Base-by-base conservation (phyloP, 64 coral and sea anemone genomes). In the Montipora sp. region DNA sequence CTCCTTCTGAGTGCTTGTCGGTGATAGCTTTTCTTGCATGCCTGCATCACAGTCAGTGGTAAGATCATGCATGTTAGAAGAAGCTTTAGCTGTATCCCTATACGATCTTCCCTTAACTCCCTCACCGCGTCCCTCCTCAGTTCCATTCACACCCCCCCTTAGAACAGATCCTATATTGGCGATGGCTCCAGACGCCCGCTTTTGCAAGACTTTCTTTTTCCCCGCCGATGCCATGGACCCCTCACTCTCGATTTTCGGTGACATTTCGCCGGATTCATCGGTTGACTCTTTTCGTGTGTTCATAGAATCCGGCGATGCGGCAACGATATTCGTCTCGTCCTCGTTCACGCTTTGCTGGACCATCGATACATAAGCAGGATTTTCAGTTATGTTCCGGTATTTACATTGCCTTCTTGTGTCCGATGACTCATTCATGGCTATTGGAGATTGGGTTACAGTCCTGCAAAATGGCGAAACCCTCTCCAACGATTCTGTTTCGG, bases 21-120 rank as follows among this genome's bases (percentile, higher is more conserved):
- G 82, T n/a, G 82, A 85, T 44, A 85, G 61, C 73, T 98, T 98
- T 12, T 93, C 87, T 71, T 98, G 95, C 95, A 94, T 98, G 73
- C 95, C 95, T 94, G 87, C 48, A 97, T 65, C 59, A 12, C 75
- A 80, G 51, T 81, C 24, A 82, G 79, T 18, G 71, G 82, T 66
- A 23, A 85, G 47, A 85, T 85, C 82, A 49, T 48, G 44, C 65
- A 47, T 70, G 15, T 71, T 72, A 85, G 65, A 70, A 16, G 61
- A 71, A 43, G 36, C 82, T 46, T 85, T 85, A 11, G 63, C 2
- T 85, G 65, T 0, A 85, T 85, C 48, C 44, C 45, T 85, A 49
- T 61, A 71, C 63, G 65, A 48, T 72, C 82, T 72, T 47, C 60
- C 65, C 59, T 46, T 46, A 8, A 20, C 23, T 60, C 7, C 5